A percentile compares a stretch with the other conserved stretches of the same genome.
These are phyloP conservation scores for Cantharis lateralis DNA, from an alignment of 2,888 invertebrate genomes.

Conservation along the genomic window DNA sequence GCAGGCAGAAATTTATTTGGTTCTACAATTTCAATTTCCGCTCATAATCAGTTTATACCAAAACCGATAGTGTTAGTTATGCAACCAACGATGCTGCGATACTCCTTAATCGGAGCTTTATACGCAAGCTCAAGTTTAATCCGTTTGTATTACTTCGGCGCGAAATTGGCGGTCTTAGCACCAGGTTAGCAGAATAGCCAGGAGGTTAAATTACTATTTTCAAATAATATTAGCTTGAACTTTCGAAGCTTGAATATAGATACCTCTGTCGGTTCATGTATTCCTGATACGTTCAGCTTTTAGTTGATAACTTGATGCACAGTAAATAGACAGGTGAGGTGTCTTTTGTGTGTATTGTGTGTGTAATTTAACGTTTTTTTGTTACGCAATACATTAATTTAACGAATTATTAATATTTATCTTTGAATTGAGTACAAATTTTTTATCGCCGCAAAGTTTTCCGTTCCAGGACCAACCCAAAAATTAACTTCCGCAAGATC, in stretches of 20 bases:
- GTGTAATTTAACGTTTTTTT: background rate
- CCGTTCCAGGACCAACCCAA: background rate
- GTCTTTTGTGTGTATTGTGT: background rate
- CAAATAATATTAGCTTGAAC: background rate
- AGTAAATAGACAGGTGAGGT: constrained; percentile 38
- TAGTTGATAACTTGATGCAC: constrained; percentile 52
- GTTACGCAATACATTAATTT: background rate
- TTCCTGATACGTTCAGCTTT: constrained; percentile 41
- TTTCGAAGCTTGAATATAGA: background rate
- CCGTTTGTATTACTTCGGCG: constrained; percentile 41
- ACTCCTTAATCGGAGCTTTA: background rate
- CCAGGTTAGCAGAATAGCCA: constrained; percentile 39
- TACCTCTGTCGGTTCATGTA: constrained; percentile 18
- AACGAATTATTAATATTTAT: background rate
- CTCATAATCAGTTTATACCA: too few species aligned
- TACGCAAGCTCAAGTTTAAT: background rate
- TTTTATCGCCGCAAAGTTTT: background rate
- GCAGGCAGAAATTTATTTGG: too few species aligned
- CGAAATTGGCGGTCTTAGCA: constrained; percentile 52
- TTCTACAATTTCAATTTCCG: too few species aligned
- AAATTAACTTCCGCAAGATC: background rate
- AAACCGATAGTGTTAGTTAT: background rate
- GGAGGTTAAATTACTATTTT: background rate
- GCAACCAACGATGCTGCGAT: background rate
- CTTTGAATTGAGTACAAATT: background rate